Base-by-base conservation (phyloP, 2,888 invertebrate genomes). In the Eueremaeus valkanovi region DNA sequence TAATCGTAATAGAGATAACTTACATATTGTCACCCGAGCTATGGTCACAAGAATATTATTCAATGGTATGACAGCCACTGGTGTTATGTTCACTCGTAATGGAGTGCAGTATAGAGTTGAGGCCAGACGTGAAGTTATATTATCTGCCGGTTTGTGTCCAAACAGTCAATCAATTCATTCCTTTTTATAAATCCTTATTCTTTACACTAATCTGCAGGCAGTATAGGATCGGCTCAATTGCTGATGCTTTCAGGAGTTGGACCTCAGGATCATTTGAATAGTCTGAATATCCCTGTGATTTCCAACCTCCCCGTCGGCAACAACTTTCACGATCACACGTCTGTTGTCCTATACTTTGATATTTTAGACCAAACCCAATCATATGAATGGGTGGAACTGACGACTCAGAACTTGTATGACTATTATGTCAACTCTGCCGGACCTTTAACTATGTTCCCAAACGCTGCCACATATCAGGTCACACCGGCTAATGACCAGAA, bases 191-290 rank as follows among this genome's bases (percentile, higher is more conserved):
- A 16, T 58, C 29, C 6, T 27, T 66, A 1, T 63, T 36, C 8
- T 51, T 16, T n/a, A n/a, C 3, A 63, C 13, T 58, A 29, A 27
- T 8, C 29, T 55, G 18, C 31, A 66, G 66, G 66, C 8, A 1
- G 21, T 11, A 24, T 24, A 11, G 11, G n/a, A 21, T 92, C 95
- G 0, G 93, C 98, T 0, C 97, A 98, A 82, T 82, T 98, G 0
- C 84, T 98, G 55, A 93, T 96, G 93, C 83, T 98, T 0, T 94
- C 94, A 11, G 97, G 96, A 0, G 88, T 96, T 13, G 94, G 94
- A 0, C 91, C 91, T 42, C 87, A 87, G 2, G 13, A 24, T 3
- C 68, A 68, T 33, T 42, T 68, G 33, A 88, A 88, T 0, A 90
- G 92, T 16, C 85, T 93, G 1, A 40, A 31, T 24, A 75, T 75